Conservation (phyloP, 1,140 invertebrate genomes). For the Chelonus insularis region DNA sequence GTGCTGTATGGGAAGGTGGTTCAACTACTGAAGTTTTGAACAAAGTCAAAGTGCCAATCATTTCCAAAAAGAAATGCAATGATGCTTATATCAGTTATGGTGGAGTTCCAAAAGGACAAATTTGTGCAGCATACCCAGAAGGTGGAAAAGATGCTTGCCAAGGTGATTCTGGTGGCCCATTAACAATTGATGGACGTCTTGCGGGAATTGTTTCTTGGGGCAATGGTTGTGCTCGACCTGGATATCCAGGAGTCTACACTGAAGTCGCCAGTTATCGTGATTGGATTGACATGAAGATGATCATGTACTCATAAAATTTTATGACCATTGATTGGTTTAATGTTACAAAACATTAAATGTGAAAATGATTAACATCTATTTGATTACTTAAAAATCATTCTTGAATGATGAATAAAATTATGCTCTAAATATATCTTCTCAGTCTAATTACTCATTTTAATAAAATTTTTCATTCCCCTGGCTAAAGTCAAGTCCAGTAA, state of each 20-base stretch:
- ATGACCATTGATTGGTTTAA: too few species aligned
- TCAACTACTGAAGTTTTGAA: slow-evolving; percentile 32
- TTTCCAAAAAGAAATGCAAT: slow-evolving; percentile 45
- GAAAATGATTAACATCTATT: too few species aligned
- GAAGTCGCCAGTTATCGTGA: slow-evolving; percentile 53
- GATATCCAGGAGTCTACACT: slow-evolving; percentile 64
- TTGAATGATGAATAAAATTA: too few species aligned
- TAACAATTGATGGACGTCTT: slow-evolving; percentile 42
- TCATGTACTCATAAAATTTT: too few species aligned
- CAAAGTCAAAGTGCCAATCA: slow-evolving; percentile 50
- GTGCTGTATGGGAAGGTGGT: slow-evolving; percentile 35
- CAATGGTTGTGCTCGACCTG: slow-evolving; percentile 60
- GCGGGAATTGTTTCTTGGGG: slow-evolving; percentile 67
- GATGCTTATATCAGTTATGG: slow-evolving; percentile 41
- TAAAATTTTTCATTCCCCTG: too few species aligned
- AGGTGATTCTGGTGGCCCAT: slow-evolving; percentile 60
- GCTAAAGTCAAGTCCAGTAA: too few species aligned
- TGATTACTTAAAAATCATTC: too few species aligned
- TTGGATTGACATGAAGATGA: slow-evolving; percentile 49
- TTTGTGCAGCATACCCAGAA: slow-evolving; percentile 69
- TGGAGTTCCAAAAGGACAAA: slow-evolving; percentile 67
- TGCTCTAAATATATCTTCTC: too few species aligned
- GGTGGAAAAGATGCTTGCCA: slow-evolving; percentile 74
- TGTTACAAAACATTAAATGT: too few species aligned
- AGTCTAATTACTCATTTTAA: too few species aligned